A percentile compares a stretch with the other conserved stretches of the same genome.
These are phyloP conservation scores for Scyliorhinus canicula DNA, from an alignment of 2,797 vertebrate genomes.

Conservation along the genomic window DNA sequence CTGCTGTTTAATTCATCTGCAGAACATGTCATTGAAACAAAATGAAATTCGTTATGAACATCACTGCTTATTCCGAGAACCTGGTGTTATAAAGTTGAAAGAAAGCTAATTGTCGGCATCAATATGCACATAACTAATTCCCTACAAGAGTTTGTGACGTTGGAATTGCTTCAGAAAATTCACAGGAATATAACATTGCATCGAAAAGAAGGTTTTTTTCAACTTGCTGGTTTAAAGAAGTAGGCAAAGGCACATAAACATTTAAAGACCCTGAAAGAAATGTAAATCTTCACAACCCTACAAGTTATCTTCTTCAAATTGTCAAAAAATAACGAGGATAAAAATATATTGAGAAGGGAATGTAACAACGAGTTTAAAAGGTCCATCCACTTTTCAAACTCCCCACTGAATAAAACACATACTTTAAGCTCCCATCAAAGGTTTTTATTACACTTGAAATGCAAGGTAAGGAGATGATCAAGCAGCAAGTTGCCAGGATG, in stretches of 20 bases:
- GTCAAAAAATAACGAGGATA: neutral
- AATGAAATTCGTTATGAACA: neutral
- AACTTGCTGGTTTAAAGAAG: neutral
- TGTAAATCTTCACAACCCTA: neutral
- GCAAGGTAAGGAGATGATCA: neutral
- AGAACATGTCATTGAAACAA: constrained; percentile 19
- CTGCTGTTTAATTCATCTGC: neutral
- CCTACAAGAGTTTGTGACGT: too few species aligned
- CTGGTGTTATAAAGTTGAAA: neutral
- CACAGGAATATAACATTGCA: neutral
- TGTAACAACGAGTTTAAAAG: neutral
- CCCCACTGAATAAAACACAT: neutral
- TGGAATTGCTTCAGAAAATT: too few species aligned
- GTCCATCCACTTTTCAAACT: neutral
- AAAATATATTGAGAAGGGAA: neutral
- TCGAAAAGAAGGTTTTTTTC: neutral
- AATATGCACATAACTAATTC: neutral
- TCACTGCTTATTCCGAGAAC: neutral
- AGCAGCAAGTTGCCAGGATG: neutral
- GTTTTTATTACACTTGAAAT: neutral
- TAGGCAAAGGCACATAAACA: neutral
- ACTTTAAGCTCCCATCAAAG: neutral
- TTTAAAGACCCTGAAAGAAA: neutral
- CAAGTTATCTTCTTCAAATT: neutral
- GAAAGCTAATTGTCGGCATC: neutral